phyloP scores from a whole-genome alignment of 2,888 invertebrate genomes.

The Drosophila ezoana region DNA sequence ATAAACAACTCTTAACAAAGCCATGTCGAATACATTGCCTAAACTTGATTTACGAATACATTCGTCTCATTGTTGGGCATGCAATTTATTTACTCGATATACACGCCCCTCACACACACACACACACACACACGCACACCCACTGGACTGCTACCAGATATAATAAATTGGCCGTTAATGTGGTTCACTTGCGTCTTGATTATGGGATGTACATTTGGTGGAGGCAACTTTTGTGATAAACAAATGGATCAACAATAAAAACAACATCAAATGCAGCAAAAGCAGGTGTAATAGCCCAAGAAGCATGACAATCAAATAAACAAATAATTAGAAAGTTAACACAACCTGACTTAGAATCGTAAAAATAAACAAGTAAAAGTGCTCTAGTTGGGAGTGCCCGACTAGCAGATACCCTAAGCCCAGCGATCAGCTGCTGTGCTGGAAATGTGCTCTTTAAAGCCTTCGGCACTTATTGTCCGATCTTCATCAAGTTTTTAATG shows the following conservation, averaged over 20 bases:
- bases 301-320: conserved; percentile 21
- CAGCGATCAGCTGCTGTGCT: too few relatives aligned
- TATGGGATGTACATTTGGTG: conserved; percentile 6
- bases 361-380: conserved; percentile 2
- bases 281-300: conserved; percentile 29
- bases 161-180: conserved; percentile 9
- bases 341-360: conserved; percentile 10
- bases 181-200: conserved; percentile 10
- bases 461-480: too few relatives aligned
- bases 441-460: too few relatives aligned
- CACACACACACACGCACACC: background rate
- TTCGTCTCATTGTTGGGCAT: background rate
- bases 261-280: conserved; percentile 1
- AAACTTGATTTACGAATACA: background rate
- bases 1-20: background rate
- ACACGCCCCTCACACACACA: too few relatives aligned
- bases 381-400: background rate
- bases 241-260: conserved; percentile 1
- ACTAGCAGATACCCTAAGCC: background rate
- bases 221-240: conserved; percentile 13
- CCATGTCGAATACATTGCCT: background rate
- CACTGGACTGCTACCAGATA: background rate
- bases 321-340: conserved; percentile 34
- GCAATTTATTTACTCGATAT: background rate
- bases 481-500: too few relatives aligned